Base-by-base conservation (phyloP, 2,797 vertebrate genomes). In the Microchirus variegatus region DNA sequence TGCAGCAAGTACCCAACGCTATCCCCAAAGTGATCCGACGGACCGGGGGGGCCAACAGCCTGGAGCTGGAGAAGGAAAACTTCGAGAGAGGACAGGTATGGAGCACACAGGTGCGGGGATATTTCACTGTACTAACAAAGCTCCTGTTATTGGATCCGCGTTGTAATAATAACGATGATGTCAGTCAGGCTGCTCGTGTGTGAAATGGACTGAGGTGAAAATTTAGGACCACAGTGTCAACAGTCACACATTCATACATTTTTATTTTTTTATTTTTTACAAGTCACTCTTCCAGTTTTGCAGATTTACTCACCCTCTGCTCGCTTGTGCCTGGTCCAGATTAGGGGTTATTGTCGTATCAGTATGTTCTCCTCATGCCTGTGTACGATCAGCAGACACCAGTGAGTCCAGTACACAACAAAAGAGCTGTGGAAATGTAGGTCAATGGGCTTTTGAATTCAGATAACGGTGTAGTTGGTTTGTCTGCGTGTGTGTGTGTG, bases 1-100 rank as follows among this genome's bases (percentile, higher is more conserved):
- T 96, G 87, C 95, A 95, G 93, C 95, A 96, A 90, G 95, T 95
- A 63, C 90, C 95, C 67, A 96, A 95, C 87, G 94, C 95, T 40
- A 93, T 96, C 43, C 95, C 95, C 70, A 96, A 96, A 93, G 94
- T 95, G 79, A 93, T 94, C 84, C 91, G 94, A 65, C 91, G 95
- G 62, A 91, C 93, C n/a, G 95, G 93, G 37, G 95, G 92, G 59
- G 93, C 92, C 18, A 95, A 94, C 77, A 91, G 94, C 57, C 87
- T 96, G 82, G 93, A 94, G 75, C 90, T 91, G 54, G 96, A 97
- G 87, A 94, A 91, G 66, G 96, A 97, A 79, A 94, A 90, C 94
- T 96, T 96, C 82, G 95, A 97, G 90, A 90, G 95, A 41, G 90
- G 88, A 37, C 96, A 97, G 95, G 95, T 97, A 91, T 53, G 83